These are phyloP conservation scores for Montipora efflorescens DNA, from an alignment of 64 coral and sea anemone species.

Conservation along the genomic window DNA sequence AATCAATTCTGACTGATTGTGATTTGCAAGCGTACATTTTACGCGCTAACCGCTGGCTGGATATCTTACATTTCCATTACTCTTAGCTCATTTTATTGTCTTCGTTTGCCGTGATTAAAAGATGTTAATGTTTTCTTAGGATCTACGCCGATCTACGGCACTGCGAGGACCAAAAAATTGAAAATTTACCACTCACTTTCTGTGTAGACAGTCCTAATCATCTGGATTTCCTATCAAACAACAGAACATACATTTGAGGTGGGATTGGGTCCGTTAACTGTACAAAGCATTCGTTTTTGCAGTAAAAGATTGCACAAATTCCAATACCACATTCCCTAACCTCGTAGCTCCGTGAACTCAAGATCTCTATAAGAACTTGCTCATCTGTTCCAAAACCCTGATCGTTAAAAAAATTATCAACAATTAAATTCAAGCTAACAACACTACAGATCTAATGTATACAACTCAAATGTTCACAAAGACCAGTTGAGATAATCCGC, in stretches of 20 bases:
- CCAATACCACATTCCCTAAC: not conserved
- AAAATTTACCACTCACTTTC: not conserved
- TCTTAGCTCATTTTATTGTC: too few species aligned
- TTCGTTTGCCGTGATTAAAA: too few species aligned
- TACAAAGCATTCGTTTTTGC: too few species aligned
- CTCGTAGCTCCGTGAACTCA: conserved; percentile 59
- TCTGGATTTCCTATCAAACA: conserved; percentile 52
- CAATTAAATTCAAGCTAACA: not conserved
- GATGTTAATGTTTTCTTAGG: too few species aligned
- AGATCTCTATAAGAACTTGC: conserved; percentile 52
- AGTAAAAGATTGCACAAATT: not conserved
- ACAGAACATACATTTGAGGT: conserved; percentile 1
- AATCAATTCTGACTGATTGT: too few species aligned
- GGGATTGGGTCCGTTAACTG: not conserved
- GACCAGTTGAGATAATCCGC: too few species aligned
- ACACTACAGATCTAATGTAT: not conserved
- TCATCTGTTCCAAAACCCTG: conserved; percentile 72
- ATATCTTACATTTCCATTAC: too few species aligned
- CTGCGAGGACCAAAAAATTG: too few species aligned
- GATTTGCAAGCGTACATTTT: too few species aligned
- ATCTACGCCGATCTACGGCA: too few species aligned
- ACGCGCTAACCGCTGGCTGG: too few species aligned
- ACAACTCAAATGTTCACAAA: too few species aligned
- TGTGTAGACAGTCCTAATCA: conserved; percentile 10
- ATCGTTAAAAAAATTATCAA: not conserved